A percentile compares a stretch with the other conserved stretches of the same genome.
phyloP scores from a whole-genome alignment of 2,797 vertebrate genomes.

The Melanotaenia nigrans region DNA sequence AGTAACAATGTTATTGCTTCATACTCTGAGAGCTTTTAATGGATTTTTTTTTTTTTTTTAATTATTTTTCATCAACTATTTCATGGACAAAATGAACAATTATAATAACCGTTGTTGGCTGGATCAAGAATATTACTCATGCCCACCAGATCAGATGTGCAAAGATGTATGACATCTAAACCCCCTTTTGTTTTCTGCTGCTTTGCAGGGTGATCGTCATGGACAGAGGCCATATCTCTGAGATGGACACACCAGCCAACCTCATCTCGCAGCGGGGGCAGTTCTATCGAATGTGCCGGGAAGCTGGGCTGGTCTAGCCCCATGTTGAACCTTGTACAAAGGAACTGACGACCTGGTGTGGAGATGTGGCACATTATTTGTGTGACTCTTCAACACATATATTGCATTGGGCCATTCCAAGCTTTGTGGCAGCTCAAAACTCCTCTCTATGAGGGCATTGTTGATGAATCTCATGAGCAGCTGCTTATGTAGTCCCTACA shows the following conservation, averaged over 20 bases:
- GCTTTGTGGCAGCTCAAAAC: constrained; percentile 71
- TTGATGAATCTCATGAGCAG: constrained; percentile 60
- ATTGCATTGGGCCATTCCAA: constrained; percentile 57
- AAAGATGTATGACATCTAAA: not conserved
- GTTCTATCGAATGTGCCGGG: constrained; percentile 91
- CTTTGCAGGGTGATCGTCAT: constrained; percentile 91
- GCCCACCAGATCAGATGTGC: not conserved
- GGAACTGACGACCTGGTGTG: constrained; percentile 39
- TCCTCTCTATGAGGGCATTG: constrained; percentile 61
- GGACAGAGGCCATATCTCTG: constrained; percentile 89
- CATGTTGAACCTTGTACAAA: not conserved
- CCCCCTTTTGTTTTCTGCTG: not conserved
- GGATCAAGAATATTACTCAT: not conserved
- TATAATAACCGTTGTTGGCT: not conserved
- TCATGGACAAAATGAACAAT: not conserved
- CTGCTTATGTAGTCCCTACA: constrained; percentile 40
- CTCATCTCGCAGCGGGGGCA: constrained; percentile 88
- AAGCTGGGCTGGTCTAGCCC: constrained; percentile 86
- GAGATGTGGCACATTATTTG: constrained; percentile 45
- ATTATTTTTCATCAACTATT: not conserved
- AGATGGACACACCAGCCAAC: constrained; percentile 88
- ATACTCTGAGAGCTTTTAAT: not conserved
- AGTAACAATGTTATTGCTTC: not conserved
- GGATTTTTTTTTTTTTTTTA: not conserved
- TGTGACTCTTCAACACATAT: constrained; percentile 49